Evolutionary conservation across 1,140 invertebrate genomes (phyloP).

Genomic region (Heliconius congener): DNA sequence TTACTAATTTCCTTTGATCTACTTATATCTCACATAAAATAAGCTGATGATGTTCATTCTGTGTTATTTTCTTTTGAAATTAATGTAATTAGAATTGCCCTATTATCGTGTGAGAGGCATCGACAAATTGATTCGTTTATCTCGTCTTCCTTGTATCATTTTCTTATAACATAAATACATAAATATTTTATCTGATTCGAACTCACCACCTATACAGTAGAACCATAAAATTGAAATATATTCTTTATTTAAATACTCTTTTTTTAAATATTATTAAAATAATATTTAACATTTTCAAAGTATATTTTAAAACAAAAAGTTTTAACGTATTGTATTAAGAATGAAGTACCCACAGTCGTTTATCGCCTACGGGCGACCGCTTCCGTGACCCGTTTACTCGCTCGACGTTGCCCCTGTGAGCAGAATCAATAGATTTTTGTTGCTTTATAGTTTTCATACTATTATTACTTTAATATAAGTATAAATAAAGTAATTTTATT

Average conservation of each 20-base stretch:
- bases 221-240: too few relatives aligned
- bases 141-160: neutral
- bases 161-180: too few relatives aligned
- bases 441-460: constrained; percentile 1
- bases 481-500: too few relatives aligned
- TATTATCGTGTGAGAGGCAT: neutral
- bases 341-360: constrained; percentile 1
- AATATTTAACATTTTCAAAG: neutral
- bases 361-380: constrained; percentile 11
- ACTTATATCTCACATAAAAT: constrained; percentile 12
- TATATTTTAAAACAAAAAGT: neutral
- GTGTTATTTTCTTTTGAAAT: neutral
- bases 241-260: neutral
- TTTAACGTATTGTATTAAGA: neutral
- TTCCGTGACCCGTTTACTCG: constrained; percentile 11
- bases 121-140: neutral
- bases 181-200: too few relatives aligned
- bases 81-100: neutral
- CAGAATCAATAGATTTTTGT: neutral
- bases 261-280: too few relatives aligned
- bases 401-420: neutral
- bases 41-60: neutral
- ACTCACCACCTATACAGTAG: too few relatives aligned
- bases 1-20: constrained; percentile 9
- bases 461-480: neutral